Evolutionary conservation across 2,797 vertebrate genomes (phyloP).

Genomic region (Rhinichthys osculus): DNA sequence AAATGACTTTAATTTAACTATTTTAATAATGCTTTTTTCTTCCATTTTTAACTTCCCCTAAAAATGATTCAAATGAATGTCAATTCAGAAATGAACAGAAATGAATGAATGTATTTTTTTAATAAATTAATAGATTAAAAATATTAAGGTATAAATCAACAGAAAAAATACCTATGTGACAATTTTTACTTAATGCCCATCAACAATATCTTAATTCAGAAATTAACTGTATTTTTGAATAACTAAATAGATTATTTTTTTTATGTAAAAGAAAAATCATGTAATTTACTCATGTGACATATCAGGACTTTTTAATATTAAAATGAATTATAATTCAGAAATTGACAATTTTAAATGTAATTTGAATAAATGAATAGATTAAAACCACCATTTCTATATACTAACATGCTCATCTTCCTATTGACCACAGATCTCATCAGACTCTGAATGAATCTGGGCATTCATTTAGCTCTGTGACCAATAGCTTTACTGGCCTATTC

Average conservation of each 20-base stretch:
- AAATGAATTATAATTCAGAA: neutral
- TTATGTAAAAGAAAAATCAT: neutral
- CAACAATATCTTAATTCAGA: neutral
- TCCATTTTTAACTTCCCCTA: neutral
- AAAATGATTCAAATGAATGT: neutral
- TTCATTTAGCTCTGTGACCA: constrained; percentile 40
- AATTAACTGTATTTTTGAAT: neutral
- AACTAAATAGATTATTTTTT: neutral
- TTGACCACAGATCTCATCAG: constrained; percentile 26
- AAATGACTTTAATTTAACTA: neutral
- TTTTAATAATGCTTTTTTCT: neutral
- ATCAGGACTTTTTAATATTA: neutral
- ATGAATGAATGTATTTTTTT: neutral
- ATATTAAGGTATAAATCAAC: neutral
- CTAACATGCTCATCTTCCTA: constrained; percentile 24
- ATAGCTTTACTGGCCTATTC: constrained; percentile 46
- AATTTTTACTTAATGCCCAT: neutral
- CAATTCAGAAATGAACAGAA: neutral
- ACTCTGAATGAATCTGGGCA: constrained; percentile 47
- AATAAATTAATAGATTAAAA: neutral
- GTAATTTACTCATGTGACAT: neutral
- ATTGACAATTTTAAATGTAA: neutral
- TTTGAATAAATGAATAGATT: neutral
- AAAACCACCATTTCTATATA: neutral
- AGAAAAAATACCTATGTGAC: neutral